phyloP scores from a whole-genome alignment of 2,888 invertebrate species.

The Dendrolimus pini region DNA sequence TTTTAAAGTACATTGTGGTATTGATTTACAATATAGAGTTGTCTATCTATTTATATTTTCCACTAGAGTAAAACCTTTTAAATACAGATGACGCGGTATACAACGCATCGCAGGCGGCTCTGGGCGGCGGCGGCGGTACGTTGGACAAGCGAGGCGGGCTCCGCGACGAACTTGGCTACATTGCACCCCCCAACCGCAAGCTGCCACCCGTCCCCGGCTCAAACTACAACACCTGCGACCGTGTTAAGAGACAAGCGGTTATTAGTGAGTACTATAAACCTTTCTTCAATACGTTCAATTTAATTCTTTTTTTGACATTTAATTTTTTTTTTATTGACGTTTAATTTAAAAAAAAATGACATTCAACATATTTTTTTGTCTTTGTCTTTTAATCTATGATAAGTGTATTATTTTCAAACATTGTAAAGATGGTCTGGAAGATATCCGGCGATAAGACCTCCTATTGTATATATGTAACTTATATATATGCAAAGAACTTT shows the following conservation, averaged over 20 bases:
- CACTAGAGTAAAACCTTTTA: not conserved
- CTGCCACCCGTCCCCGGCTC: slow-evolving; percentile 94
- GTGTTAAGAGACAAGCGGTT: slow-evolving; percentile 94
- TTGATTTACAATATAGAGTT: no score
- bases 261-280: slow-evolving; percentile 83
- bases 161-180: slow-evolving; percentile 93
- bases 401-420: no score
- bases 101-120: slow-evolving; percentile 85
- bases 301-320: slow-evolving; percentile 1
- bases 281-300: not conserved
- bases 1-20: no score
- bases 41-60: no score
- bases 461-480: no score
- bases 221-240: slow-evolving; percentile 95
- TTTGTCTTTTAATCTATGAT: no score
- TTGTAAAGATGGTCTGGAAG: no score
- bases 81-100: slow-evolving; percentile 91
- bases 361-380: no score
- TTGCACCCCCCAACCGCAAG: slow-evolving; percentile 94
- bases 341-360: no score
- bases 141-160: slow-evolving; percentile 89
- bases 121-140: slow-evolving; percentile 81
- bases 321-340: slow-evolving; percentile 1
- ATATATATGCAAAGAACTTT: no score
- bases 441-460: no score